Conservation (phyloP, 2,797 vertebrate genomes). For the Platyrinchus mystaceus region DNA sequence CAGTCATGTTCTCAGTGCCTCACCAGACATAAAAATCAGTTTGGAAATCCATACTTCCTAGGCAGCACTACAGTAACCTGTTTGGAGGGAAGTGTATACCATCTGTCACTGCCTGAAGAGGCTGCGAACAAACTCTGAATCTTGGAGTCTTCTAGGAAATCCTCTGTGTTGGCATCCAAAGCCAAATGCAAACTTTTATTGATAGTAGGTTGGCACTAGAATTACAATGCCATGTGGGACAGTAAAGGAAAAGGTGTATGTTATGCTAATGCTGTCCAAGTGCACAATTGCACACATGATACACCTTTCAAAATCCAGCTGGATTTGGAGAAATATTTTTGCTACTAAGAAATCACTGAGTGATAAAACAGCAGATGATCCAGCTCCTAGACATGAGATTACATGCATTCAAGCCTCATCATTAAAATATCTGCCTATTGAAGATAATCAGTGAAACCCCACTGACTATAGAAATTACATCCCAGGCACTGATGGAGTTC, state of each 20-base stretch:
- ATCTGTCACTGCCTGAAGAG: conserved; percentile 9
- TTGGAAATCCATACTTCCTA: neutral
- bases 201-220: neutral
- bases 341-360: neutral
- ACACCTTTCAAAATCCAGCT: neutral
- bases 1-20: neutral
- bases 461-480: neutral
- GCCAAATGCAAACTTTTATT: neutral
- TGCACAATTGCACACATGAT: neutral
- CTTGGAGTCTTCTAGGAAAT: neutral
- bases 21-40: neutral
- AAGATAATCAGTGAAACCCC: neutral
- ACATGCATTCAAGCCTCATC: neutral
- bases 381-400: neutral
- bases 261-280: neutral
- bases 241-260: conserved; percentile 4
- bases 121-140: neutral
- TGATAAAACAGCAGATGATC: conserved; percentile 17
- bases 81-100: neutral
- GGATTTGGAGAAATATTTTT: neutral
- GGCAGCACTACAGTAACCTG: neutral
- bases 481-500: neutral
- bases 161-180: neutral
- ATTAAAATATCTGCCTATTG: neutral
- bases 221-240: neutral